Evolutionary conservation across 2,888 invertebrate species (phyloP).

Genomic region (Tenthredo livida): DNA sequence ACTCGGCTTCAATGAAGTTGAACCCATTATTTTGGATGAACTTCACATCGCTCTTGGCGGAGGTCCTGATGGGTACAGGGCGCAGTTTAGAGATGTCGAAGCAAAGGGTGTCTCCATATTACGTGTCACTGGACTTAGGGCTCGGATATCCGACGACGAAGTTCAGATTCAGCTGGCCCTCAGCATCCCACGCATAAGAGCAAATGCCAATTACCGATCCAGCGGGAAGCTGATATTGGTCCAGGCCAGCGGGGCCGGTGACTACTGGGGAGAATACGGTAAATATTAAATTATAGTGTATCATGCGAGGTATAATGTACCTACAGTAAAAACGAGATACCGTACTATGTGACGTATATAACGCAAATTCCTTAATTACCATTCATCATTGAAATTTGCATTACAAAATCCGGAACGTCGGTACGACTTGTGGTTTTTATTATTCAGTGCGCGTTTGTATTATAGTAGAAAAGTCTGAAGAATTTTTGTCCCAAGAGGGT

Average conservation of each 20-base stretch:
- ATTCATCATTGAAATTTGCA: background rate
- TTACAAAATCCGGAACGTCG: background rate
- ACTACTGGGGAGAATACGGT: conserved; percentile 95
- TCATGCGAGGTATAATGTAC: no score
- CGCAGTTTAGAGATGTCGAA: conserved; percentile 89
- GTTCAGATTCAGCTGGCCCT: conserved; percentile 91
- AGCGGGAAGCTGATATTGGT: conserved; percentile 89
- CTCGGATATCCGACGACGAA: conserved; percentile 80
- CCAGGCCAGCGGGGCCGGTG: conserved; percentile 91
- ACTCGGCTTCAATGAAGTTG: conserved; percentile 79
- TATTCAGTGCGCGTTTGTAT: background rate
- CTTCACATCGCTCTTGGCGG: conserved; percentile 89
- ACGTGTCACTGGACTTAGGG: conserved; percentile 89
- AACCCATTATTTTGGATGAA: conserved; percentile 91
- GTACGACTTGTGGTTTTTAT: background rate
- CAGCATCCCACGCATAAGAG: conserved; percentile 89
- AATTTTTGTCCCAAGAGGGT: no score
- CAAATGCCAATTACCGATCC: conserved; percentile 89
- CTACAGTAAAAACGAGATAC: background rate
- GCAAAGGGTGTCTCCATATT: conserved; percentile 91
- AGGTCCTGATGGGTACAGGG: conserved; percentile 91
- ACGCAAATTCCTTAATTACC: background rate
- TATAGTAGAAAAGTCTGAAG: background rate
- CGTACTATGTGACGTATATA: background rate
- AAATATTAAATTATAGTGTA: conserved; percentile 58